Evolutionary conservation across 2,113 vertebrate genomes (phyloP).

Genomic region (Bubo scandiacus): DNA sequence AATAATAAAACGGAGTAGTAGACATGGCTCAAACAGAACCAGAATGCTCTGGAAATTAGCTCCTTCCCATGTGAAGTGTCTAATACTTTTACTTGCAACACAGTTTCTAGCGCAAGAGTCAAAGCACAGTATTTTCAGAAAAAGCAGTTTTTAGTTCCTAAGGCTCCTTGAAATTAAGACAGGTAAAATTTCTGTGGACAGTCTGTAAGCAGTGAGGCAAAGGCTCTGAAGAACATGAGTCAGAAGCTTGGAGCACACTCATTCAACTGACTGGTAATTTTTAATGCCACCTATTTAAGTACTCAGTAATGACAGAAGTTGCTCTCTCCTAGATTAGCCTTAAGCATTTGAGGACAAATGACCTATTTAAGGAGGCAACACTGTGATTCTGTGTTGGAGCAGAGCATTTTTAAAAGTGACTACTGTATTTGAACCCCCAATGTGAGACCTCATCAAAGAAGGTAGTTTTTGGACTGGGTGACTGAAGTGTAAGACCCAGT

Average conservation of each 20-base stretch:
- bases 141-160: neutral
- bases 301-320: neutral
- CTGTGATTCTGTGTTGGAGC: neutral
- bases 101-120: neutral
- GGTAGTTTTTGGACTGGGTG: neutral
- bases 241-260: neutral
- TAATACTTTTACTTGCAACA: neutral
- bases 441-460: neutral
- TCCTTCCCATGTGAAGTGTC: neutral
- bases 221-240: neutral
- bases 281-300: neutral
- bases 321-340: neutral
- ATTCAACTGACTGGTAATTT: neutral
- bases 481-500: accelerated
- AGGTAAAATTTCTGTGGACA: neutral
- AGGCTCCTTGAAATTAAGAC: neutral
- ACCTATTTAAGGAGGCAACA: neutral
- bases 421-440: neutral
- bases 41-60: neutral
- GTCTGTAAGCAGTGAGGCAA: neutral
- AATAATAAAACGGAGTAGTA: neutral
- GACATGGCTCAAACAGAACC: neutral
- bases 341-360: neutral
- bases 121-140: neutral
- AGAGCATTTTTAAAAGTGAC: neutral